These are phyloP conservation scores for Prochilodus magdalenae DNA, from an alignment of 2,113 vertebrate species.

Conservation along the genomic window DNA sequence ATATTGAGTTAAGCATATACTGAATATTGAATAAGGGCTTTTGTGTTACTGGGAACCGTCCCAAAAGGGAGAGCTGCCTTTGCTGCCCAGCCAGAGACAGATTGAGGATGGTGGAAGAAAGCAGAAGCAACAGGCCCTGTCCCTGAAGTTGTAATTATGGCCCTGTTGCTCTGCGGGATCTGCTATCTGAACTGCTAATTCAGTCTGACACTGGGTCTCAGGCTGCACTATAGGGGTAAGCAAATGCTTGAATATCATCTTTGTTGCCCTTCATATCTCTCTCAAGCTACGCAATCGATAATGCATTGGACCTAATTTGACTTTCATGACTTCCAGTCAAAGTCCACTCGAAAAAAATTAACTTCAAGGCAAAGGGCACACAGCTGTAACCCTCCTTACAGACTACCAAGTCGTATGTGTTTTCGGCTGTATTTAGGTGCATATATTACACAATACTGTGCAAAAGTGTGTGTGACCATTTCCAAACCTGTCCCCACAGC, in stretches of 20 bases:
- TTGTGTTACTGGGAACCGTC: not conserved
- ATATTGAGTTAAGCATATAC: conserved; percentile 1
- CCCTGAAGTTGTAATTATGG: conserved; percentile 44
- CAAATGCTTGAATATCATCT: not conserved
- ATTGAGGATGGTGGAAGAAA: not conserved
- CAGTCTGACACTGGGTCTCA: not conserved
- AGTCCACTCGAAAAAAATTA: not conserved
- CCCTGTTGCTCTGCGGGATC: conserved; percentile 31
- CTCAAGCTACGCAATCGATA: not conserved
- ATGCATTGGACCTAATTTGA: not conserved
- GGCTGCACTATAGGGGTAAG: not conserved
- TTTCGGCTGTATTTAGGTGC: too few relatives aligned
- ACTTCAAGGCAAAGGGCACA: not conserved
- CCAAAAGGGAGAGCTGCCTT: not conserved
- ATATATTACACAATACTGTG: too few relatives aligned
- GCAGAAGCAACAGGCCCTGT: conserved; percentile 11
- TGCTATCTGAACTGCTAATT: conserved; percentile 48
- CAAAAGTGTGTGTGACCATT: too few relatives aligned
- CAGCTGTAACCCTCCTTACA: too few relatives aligned
- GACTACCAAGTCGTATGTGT: too few relatives aligned
- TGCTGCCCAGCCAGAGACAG: not conserved
- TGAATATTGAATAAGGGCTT: not conserved
- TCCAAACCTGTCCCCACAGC: too few relatives aligned
- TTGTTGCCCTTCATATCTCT: not conserved
- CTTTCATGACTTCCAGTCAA: not conserved